Percentiles rank a stretch among this genome's conserved stretches.
These are phyloP conservation scores for Tolypeutes matacus DNA, from an alignment of 2,797 vertebrate genomes.

Conservation along the genomic window DNA sequence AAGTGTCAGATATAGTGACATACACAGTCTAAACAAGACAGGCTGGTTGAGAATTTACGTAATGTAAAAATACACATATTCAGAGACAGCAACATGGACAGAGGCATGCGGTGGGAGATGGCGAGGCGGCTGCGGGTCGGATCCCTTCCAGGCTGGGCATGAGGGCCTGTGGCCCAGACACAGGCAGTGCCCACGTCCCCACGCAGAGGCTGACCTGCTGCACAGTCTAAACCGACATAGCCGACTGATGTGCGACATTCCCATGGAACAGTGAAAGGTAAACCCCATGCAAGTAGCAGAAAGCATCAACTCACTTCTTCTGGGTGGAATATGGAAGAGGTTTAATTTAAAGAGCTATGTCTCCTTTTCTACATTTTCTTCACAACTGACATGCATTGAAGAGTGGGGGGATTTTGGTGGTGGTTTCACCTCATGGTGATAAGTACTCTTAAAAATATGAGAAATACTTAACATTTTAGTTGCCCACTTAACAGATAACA, in stretches of 20 bases:
- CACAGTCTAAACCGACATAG: not conserved
- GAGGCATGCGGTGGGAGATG: constrained; percentile 83
- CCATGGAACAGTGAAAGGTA: no score
- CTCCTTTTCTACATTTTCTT: constrained; percentile 9
- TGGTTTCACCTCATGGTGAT: no score
- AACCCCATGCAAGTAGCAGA: no score
- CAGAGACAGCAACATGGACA: constrained; percentile 62
- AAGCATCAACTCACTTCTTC: constrained; percentile 28
- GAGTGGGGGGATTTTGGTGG: no score
- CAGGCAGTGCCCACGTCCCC: no score
- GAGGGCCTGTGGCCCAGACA: not conserved
- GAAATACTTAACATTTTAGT: no score
- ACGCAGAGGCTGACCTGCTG: constrained; percentile 57
- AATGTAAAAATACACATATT: constrained; percentile 79
- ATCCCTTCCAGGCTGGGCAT: no score
- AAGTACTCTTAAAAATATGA: no score
- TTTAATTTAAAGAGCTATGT: not conserved
- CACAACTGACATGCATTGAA: constrained; percentile 21
- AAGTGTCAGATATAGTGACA: no score
- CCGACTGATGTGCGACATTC: not conserved
- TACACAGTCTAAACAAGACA: no score
- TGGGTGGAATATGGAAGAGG: accelerated
- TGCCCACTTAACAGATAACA: no score
- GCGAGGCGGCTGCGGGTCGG: not conserved
- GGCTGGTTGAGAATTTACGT: no score